Percentiles rank a stretch among this genome's conserved stretches.
These are phyloP conservation scores for Galaxea fascicularis DNA, from an alignment of 92 coral and sea anemone genomes.

Conservation along the genomic window DNA sequence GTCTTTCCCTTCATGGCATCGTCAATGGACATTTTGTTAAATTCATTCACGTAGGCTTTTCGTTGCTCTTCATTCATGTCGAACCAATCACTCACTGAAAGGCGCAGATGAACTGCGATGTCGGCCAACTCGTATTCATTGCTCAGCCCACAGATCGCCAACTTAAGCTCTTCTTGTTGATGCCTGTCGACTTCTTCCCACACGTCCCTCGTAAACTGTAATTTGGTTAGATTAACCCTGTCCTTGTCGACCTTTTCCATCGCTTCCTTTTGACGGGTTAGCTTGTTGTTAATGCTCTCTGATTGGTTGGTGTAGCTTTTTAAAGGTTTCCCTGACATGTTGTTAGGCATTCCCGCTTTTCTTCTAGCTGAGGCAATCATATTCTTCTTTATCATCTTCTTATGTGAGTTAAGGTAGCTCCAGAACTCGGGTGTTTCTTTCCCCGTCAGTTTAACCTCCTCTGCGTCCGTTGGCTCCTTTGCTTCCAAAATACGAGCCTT, in stretches of 20 bases:
- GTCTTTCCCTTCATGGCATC: conserved; percentile 17
- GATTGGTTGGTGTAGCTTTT: too few species aligned
- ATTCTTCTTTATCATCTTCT: neutral
- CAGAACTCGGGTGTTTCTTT: conserved; percentile 23
- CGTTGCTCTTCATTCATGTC: conserved; percentile 25
- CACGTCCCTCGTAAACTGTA: conserved; percentile 44
- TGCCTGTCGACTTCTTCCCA: too few species aligned
- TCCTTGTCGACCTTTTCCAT: conserved; percentile 40
- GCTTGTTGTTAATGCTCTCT: too few species aligned
- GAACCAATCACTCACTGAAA: conserved; percentile 39
- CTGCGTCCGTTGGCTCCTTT: conserved; percentile 20
- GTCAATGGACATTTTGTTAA: too few species aligned
- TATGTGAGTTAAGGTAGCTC: neutral
- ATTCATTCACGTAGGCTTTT: conserved; percentile 11
- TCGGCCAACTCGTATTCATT: too few species aligned
- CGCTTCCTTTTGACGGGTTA: too few species aligned
- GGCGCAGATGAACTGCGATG: conserved; percentile 11
- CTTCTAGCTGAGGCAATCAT: conserved; percentile 30
- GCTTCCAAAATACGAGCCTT: conserved; percentile 22
- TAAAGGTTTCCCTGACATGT: conserved; percentile 23
- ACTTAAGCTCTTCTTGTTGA: too few species aligned
- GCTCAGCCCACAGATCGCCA: too few species aligned
- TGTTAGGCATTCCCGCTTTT: conserved; percentile 32
- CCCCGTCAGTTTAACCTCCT: conserved; percentile 15
- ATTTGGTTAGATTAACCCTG: conserved; percentile 39